A percentile compares a stretch with the other conserved stretches of the same genome.
Conservation (phyloP, 2,888 invertebrate species). For the Anticlea derivata region DNA sequence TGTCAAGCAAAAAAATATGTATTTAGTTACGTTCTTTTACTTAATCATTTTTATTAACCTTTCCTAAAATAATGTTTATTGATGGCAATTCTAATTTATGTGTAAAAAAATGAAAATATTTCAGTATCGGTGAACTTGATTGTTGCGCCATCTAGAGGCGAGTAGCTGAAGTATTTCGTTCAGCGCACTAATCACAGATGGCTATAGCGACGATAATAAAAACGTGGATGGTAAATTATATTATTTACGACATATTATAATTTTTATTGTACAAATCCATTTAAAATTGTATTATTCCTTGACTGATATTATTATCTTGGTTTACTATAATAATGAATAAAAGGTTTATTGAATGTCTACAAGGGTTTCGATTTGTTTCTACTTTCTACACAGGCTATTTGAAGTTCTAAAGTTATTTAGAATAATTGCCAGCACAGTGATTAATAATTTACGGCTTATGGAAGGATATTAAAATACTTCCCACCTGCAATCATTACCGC, state of each 20-base stretch:
- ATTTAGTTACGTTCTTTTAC: too few relatives aligned
- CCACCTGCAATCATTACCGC: constrained; percentile 2
- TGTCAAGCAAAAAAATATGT: too few relatives aligned
- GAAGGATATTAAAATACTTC: constrained; percentile 7
- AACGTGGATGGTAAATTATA: background rate
- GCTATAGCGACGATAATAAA: constrained; percentile 34
- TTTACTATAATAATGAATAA: too few relatives aligned
- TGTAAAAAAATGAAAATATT: too few relatives aligned
- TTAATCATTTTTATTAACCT: too few relatives aligned
- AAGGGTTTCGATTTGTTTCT: background rate
- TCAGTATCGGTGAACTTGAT: background rate
- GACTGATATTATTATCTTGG: background rate
- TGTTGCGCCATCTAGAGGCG: constrained; percentile 62
- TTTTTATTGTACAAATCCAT: too few relatives aligned
- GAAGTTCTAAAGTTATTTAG: background rate
- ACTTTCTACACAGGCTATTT: background rate
- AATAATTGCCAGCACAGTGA: background rate
- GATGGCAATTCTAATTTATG: too few relatives aligned
- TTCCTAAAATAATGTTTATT: too few relatives aligned
- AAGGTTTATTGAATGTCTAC: too few relatives aligned
- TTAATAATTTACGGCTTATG: constrained; percentile 1
- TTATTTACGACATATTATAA: too few relatives aligned
- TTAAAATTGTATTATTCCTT: background rate
- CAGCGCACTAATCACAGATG: constrained; percentile 52
- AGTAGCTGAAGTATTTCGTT: constrained; percentile 56